Base-by-base conservation (phyloP, 2,797 vertebrate genomes). In the Phyllotis vaccarum region DNA sequence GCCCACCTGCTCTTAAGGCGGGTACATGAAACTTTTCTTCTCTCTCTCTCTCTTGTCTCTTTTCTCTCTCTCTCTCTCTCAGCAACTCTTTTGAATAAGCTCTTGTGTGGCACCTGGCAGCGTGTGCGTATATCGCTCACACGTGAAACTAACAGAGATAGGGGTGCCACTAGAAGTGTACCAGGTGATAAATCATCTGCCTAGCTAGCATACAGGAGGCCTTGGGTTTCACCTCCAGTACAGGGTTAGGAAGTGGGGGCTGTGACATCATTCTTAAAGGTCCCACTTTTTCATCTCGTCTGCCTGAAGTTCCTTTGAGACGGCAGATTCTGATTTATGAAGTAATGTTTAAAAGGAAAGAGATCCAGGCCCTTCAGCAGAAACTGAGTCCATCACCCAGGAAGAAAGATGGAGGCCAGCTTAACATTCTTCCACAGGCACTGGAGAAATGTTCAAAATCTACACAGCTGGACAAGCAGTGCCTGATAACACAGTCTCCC, bases 381-480 rank as follows among this genome's bases (percentile, higher is more conserved):
- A 12, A 85, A 54, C 64, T n/a, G 3, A 27, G 56, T 6, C 7
- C 19, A 75, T 40, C 2, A 34, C 10, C 46, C 49, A 54, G 19
- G 3, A 21, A 82, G 70, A 37, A 58, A 86, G 74, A 86, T 4
- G 9, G 19, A 29, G 3, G 17, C 7, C 54, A 13, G 37, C 64
- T 17, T 21, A 24, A 21, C 27, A 2, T 19, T 37, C 49, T 37
- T 93, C 79, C 1, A 2, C 21, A 34, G 17, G 29, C 9, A 1
- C 3, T 37, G 70, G 43, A 46, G 21, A 58, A 29, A 81, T 76
- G 11, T 60, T 14, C 7, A 37, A 74, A 64, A 31, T 34, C 43
- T 14, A 0, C 1, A 4, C 22, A n/a, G 1, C 14, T 14, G 21
- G 64, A 5, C 19, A 2, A 12, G 29, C 11, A 12, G 74, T 14